Percentiles rank a stretch among this genome's conserved stretches.
phyloP scores from a whole-genome alignment of 2,113 vertebrate species.

The Mus musculus region GRCm39 chr9:49706001-49706500 shows the following conservation, averaged over 20 bases:
- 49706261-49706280: not conserved
- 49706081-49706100: not conserved
- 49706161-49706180: not conserved
- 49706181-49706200: not conserved
- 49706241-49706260: not conserved
- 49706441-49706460: not conserved
- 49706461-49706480: not conserved
- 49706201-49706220: not conserved
- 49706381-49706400: not conserved
- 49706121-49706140: constrained; percentile 1
- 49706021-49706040: constrained; percentile 45
- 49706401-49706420: not conserved
- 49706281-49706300: not conserved
- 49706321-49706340: too few relatives aligned
- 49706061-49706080: constrained; percentile 27
- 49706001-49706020: constrained; percentile 62
- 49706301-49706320: not conserved
- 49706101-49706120: not conserved
- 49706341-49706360: not conserved
- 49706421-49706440: constrained; percentile 2
- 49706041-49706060: constrained; percentile 57
- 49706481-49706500: not conserved
- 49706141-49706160: not conserved
- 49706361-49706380: not conserved
- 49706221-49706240: not conserved